A percentile compares a stretch with the other conserved stretches of the same genome.
Conservation (phyloP, 2,888 invertebrate genomes). For the Dasysyrphus tricinctus region DNA sequence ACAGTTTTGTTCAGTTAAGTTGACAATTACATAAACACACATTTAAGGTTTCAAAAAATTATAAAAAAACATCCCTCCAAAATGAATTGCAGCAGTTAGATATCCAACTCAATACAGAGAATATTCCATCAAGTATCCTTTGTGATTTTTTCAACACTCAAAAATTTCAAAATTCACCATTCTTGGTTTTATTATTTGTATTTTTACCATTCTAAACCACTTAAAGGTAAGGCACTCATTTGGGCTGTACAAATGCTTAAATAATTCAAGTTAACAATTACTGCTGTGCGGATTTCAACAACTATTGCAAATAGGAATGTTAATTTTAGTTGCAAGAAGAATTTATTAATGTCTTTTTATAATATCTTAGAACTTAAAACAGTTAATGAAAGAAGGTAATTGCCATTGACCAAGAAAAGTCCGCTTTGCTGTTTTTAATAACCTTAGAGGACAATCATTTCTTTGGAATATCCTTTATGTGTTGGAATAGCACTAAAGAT, state of each 20-base stretch:
- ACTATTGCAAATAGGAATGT: too few species aligned
- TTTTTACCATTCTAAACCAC: not conserved
- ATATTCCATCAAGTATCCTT: not conserved
- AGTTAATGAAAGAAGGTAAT: not conserved
- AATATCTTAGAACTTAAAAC: too few species aligned
- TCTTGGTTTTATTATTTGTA: not conserved
- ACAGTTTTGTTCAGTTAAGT: conserved; percentile 48
- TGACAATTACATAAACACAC: not conserved
- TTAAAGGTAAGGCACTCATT: too few species aligned
- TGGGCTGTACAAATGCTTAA: too few species aligned
- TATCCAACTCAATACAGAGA: not conserved
- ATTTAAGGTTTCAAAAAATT: not conserved
- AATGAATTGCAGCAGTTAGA: not conserved
- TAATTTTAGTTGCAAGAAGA: too few species aligned
- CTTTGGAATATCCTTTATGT: not conserved
- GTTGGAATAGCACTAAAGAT: not conserved
- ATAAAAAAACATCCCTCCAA: not conserved
- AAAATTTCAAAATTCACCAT: not conserved
- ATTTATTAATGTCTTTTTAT: too few species aligned
- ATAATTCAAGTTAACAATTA: too few species aligned
- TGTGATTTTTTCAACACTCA: not conserved
- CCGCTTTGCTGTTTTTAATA: not conserved
- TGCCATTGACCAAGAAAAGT: not conserved
- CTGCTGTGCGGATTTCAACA: too few species aligned
- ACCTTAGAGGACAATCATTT: too few species aligned